Evolutionary conservation across 1,140 invertebrate genomes (phyloP).

Genomic region (Coenobita brevimanus): DNA sequence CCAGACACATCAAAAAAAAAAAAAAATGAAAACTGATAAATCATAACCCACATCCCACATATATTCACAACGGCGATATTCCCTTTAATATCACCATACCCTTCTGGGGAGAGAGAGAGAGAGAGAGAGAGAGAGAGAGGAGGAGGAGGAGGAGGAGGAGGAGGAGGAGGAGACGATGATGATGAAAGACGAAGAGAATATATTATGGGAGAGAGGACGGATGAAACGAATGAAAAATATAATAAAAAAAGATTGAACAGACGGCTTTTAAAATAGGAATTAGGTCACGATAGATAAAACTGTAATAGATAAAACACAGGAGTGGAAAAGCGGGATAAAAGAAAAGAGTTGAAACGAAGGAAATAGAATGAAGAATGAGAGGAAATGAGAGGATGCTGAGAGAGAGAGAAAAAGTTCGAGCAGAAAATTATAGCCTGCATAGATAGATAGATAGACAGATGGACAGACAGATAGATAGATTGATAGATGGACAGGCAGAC

Average conservation of each 20-base stretch:
- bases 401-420: background rate
- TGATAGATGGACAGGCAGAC: background rate
- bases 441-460: background rate
- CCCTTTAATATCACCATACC: too few relatives aligned
- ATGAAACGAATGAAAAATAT: background rate
- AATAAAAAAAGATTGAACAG: slow-evolving; percentile 21
- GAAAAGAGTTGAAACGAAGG: background rate
- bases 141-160: background rate
- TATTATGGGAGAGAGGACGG: background rate
- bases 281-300: background rate
- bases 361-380: slow-evolving; percentile 32
- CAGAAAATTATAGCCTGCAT: background rate
- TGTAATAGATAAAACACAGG: background rate
- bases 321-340: background rate
- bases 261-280: background rate
- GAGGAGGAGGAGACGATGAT: background rate
- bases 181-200: background rate
- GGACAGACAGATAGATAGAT: background rate
- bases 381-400: background rate
- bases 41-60: too few relatives aligned
- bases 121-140: too few relatives aligned
- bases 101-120: too few relatives aligned
- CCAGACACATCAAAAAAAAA: too few relatives aligned
- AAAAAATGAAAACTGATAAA: too few relatives aligned
- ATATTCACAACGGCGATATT: too few relatives aligned